These are phyloP conservation scores for Calameuta pallipes DNA, from an alignment of 2,888 invertebrate genomes.

Conservation along the genomic window DNA sequence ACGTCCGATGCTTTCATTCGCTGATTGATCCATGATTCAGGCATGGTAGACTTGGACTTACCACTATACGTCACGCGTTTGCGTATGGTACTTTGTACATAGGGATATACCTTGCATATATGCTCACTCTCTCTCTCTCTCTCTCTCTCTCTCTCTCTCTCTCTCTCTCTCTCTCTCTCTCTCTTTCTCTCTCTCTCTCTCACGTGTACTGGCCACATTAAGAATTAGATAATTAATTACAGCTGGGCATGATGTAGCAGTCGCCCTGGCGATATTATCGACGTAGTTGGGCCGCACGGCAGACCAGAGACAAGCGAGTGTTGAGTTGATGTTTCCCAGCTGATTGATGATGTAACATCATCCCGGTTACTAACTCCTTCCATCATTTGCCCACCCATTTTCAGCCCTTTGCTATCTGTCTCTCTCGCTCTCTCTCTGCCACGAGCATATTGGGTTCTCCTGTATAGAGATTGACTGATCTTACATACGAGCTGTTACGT, in stretches of 20 bases:
- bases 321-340: constrained; percentile 65
- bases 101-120: background rate
- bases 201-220: constrained; percentile 21
- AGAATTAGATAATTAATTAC: constrained; percentile 39
- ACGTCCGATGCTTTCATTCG: background rate
- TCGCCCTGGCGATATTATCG: constrained; percentile 45
- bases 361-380: constrained; percentile 36
- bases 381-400: constrained; percentile 27
- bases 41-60: background rate
- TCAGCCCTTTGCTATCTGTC: constrained; percentile 17
- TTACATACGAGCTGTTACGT: background rate
- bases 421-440: background rate
- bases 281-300: constrained; percentile 21
- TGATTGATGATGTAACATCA: constrained; percentile 65
- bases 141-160: no score
- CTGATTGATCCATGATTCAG: background rate
- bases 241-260: constrained; percentile 25
- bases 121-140: background rate
- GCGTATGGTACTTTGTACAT: background rate
- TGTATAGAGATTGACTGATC: background rate
- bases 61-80: background rate
- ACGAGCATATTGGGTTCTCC: background rate
- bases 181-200: no score
- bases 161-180: no score
- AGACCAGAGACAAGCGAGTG: constrained; percentile 50